Percentiles rank a stretch among this genome's conserved stretches.
phyloP scores from a whole-genome alignment of 2,888 invertebrate species.

The Rhyacophila evoluta region DNA sequence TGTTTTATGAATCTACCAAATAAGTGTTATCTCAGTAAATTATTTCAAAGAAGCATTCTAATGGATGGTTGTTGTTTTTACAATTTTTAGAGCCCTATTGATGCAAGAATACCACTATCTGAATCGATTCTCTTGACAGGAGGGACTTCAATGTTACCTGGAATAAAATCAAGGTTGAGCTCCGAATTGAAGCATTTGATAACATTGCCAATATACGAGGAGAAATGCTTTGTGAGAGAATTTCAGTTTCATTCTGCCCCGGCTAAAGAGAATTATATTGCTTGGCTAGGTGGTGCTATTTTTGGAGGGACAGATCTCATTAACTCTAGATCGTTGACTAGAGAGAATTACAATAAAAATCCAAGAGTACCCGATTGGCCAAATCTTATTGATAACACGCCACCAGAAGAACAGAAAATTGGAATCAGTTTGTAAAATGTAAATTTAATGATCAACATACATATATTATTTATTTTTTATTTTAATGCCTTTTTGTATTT shows the following conservation, averaged over 20 bases:
- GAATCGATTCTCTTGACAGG: slow-evolving; percentile 90
- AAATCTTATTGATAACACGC: slow-evolving; percentile 72
- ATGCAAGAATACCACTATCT: slow-evolving; percentile 81
- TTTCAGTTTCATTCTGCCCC: slow-evolving; percentile 88
- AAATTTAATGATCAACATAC: not conserved
- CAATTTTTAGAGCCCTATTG: slow-evolving; percentile 78
- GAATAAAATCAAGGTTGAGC: slow-evolving; percentile 84
- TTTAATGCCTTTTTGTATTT: slow-evolving; percentile 3
- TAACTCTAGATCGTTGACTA: slow-evolving; percentile 76
- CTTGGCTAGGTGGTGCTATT: slow-evolving; percentile 85
- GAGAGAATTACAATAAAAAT: slow-evolving; percentile 79
- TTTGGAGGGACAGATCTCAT: slow-evolving; percentile 80
- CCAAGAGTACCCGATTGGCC: slow-evolving; percentile 88
- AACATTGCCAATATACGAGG: slow-evolving; percentile 73
- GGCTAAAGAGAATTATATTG: slow-evolving; percentile 82
- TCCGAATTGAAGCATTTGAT: slow-evolving; percentile 79
- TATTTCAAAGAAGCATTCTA: too few relatives aligned
- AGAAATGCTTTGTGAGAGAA: slow-evolving; percentile 71
- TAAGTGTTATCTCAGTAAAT: too few relatives aligned
- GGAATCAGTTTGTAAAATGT: slow-evolving; percentile 38
- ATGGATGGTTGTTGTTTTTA: too few relatives aligned
- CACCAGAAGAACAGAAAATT: slow-evolving; percentile 58
- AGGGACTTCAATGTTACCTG: slow-evolving; percentile 86
- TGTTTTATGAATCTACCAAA: not conserved
- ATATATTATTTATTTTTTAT: slow-evolving; percentile 25